Base-by-base conservation (phyloP, 2,888 invertebrate genomes). In the Erebia palarica region DNA sequence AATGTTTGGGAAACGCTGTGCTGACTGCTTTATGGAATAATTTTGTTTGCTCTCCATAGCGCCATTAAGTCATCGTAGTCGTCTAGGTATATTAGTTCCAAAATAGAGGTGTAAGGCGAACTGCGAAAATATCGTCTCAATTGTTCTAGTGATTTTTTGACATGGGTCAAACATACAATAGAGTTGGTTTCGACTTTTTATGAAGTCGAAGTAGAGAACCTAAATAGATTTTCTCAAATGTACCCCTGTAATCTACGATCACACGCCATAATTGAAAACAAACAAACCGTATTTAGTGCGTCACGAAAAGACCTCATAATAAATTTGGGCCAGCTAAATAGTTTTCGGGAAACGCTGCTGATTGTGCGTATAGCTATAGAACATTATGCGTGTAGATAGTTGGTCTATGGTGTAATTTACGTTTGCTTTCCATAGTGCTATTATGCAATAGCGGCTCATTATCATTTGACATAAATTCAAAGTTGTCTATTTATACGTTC, bases 401-500 rank as follows among this genome's bases (percentile, higher is more conserved):
- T 5, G 9, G 5, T 58, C 13, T 27, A 58, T 58, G 14, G 57
- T 69, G 58, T 70, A 67, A 70, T 72, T n/a, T 59, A 60, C 47
- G 36, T 65, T 71, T 71, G 71, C 65, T 70, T 71, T 74, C 73
- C 76, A 73, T 72, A 71, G 69, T 63, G 69, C 69, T 58, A 65
- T 71, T 77, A 74, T 75, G 68, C 75, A 78, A 78, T 70, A 68
- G 44, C 57, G 68, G 18, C 68, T 75, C 72, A 76, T 77, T 78
- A 78, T 77, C 76, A 72, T 72, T 71, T 76, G 78, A 76, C 78
- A 78, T 70, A 73, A 73, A 76, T 77, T 73, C 71, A 49, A 66
- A 74, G 68, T 69, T 27, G 57, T 66, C 21, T 60, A 60, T 72
- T 73, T 70, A 67, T 67, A 67, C 63, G 61, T 65, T 36, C 1